Evolutionary conservation across 2,888 invertebrate species (phyloP), one percentile per base, ranked within the genome.

Genomic region (Leptodirus hochenwartii): DNA sequence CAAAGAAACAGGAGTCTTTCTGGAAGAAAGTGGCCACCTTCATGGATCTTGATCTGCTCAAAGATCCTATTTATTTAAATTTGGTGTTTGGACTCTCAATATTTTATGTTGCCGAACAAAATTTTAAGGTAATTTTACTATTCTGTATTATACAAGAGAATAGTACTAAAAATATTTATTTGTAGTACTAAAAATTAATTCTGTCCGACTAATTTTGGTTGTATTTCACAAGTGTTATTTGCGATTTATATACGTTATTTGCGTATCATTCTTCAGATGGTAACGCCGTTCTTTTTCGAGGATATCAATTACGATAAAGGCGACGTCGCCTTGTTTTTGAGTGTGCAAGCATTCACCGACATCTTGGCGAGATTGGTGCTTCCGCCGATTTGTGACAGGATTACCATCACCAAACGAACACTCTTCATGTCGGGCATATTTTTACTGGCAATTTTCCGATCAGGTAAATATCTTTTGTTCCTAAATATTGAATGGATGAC

Each of bases 51-150:
- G 74, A 72, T 50, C 55, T 77, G 43, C 53, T 77, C 53, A 73
- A 70, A 56, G 76, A 76, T 55, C 69, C 68, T 48, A 68, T 70
- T 32, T 77, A 74, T 54, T 58, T 77, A 46, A 77, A 77, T 48
- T 62, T 77, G 43, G 61, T 76, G 37, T 67, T 76, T 34, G 77
- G 76, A 5, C 56, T 76, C 30, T 74, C 76, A 20, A 62, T 76
- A 22, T 75, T 74, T 54, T 77, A 75, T 58, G 72, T 74, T 30
- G 76, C 76, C 27, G 76, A 76, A 48, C 63, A 75, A 50, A 76
- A 76, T 46, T 76, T 76, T 51, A 72, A 76, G n/a, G n/a, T n/a
- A n/a, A n/a, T n/a, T n/a, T n/a, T n/a, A n/a, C n/a, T n/a, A n/a
- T n/a, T n/a, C n/a, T n/a, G n/a, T n/a, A n/a, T n/a, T n/a, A n/a